Evolutionary conservation across 2,113 vertebrate species (phyloP).

Genomic region (Eudyptes chrysolophus): DNA sequence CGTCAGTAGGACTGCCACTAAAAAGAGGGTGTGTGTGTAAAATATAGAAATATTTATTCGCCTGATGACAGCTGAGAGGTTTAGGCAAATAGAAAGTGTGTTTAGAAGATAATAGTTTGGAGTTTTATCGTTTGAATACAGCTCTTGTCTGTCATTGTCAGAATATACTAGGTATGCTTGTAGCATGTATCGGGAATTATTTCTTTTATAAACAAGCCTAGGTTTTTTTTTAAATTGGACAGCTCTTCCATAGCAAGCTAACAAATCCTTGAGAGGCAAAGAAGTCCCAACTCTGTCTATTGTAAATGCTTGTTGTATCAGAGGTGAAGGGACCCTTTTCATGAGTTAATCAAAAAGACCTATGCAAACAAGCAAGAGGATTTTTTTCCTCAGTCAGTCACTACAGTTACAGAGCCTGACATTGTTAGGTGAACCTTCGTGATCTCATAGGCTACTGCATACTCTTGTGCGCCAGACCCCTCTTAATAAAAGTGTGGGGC

Average conservation of each 20-base stretch:
- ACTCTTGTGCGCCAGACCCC: neutral
- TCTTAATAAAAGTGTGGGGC: slow-evolving; percentile 43
- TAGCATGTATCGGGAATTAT: neutral
- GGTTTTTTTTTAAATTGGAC: neutral
- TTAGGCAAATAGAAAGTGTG: neutral
- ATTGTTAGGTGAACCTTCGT: slow-evolving; percentile 27
- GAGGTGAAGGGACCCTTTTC: slow-evolving; percentile 22
- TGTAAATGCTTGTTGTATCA: neutral
- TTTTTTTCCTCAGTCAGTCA: slow-evolving; percentile 31
- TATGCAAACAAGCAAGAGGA: slow-evolving; percentile 27
- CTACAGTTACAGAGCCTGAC: slow-evolving; percentile 56
- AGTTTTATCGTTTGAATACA: neutral
- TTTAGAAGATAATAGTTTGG: slow-evolving; percentile 21
- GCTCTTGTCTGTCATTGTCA: neutral
- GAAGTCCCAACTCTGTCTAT: neutral
- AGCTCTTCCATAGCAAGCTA: neutral
- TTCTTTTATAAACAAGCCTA: neutral
- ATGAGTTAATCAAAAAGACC: slow-evolving; percentile 46
- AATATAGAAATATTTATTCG: neutral
- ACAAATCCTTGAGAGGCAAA: neutral
- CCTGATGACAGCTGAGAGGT: neutral
- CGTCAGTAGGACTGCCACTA: neutral
- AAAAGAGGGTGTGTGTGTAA: neutral
- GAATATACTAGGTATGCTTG: neutral
- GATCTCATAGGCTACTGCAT: slow-evolving; percentile 9